Conservation (phyloP, 2,888 invertebrate genomes). For the Tetheella fluctuosa region DNA sequence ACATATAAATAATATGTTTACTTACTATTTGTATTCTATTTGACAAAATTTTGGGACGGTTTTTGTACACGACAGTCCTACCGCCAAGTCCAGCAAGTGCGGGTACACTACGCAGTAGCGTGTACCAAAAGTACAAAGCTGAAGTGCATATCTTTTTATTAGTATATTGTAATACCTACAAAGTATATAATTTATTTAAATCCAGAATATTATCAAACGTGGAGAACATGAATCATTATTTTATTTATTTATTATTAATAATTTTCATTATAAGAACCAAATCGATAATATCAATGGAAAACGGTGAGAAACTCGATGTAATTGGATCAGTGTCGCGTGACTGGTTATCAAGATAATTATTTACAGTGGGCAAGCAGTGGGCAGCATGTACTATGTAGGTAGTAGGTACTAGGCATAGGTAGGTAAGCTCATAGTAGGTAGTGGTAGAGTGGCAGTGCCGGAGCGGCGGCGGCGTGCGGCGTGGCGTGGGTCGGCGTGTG, state of each 20-base stretch:
- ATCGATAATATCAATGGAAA: constrained; percentile 27
- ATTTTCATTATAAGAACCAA: not conserved
- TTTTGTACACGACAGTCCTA: not conserved
- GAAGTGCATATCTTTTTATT: no score
- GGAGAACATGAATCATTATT: no score
- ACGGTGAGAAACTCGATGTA: constrained; percentile 32
- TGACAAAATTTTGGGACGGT: no score
- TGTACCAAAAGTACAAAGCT: not conserved
- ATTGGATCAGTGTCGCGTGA: constrained; percentile 53
- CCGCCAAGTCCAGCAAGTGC: no score
- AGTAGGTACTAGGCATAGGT: constrained; percentile 25
- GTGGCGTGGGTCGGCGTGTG: constrained; percentile 47
- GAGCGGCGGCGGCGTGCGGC: constrained; percentile 1
- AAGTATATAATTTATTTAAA: no score
- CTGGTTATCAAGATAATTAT: constrained; percentile 59
- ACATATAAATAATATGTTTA: not conserved
- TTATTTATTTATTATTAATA: not conserved
- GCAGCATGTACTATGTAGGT: no score
- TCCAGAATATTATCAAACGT: no score
- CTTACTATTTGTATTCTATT: no score
- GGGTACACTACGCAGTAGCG: no score
- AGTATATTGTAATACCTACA: no score
- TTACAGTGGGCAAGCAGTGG: constrained; percentile 32
- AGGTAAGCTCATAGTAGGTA: constrained; percentile 41
- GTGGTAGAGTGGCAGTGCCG: constrained; percentile 19